Base-by-base conservation (phyloP, 2,797 vertebrate species). In the Amniataba percoides region DNA sequence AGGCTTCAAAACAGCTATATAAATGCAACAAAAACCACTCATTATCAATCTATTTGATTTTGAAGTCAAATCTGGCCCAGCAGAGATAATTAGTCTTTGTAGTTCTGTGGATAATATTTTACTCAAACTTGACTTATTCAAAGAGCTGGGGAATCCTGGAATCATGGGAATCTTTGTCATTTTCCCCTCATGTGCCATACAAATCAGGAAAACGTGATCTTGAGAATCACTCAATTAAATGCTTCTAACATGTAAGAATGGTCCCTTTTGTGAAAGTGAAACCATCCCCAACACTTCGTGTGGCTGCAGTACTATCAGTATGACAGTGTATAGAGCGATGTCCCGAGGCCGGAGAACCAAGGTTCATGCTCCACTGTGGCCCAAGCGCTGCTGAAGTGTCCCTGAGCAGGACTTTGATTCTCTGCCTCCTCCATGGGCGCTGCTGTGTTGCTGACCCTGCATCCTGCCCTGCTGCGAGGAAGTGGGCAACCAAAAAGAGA, bases 351-450 rank as follows among this genome's bases (percentile, higher is more conserved):
- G 57, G 40, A 74, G 66, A 71, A 60, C 67, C 39, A 57, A 36
- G 58, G 64, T 60, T 48, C 46, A 34, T 40, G 71, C 62, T n/a
- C 53, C 52, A 1, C 39, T 77, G 58, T 55, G 45, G 53, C 58
- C 71, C 34, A 39, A 11, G 66, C 46, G 78, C 77, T 83, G 78
- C 64, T 77, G 83, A 87, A 81, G 84, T 76, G 85, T 85, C 86
- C 83, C 72, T 67, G 74, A 90, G 83, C 78, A 76, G 74, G 71
- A 55, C 79, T 83, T 83, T 82, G 80, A 89, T 80, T 75, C 55
- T 68, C 34, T 61, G 71, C 77, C 61, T 73, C 74, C 78, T 82
- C 84, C 77, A 39, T 7, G 43, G 70, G 55, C 71, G n/a, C 74
- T 27, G 75, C 62, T 75, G 58, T 53, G 60, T n/a, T 65, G 55